A percentile compares a stretch with the other conserved stretches of the same genome.
These are phyloP conservation scores for Melanotaenia maccullochi DNA, from an alignment of 2,797 vertebrate genomes.

Conservation along the genomic window DNA sequence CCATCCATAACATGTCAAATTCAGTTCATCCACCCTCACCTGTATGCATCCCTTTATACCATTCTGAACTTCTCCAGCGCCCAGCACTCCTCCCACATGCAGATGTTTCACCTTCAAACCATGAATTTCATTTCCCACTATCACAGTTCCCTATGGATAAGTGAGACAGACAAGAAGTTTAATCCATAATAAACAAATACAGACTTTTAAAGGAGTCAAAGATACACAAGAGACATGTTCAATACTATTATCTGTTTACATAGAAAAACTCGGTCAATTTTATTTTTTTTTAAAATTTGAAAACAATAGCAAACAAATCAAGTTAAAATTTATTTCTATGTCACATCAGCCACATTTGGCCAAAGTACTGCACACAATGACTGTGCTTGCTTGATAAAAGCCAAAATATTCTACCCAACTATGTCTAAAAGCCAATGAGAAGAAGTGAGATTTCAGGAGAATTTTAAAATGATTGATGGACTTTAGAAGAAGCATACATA, in stretches of 20 bases:
- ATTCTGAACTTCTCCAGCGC: slow-evolving; percentile 89
- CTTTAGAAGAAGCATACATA: too few species aligned
- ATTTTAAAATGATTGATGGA: too few species aligned
- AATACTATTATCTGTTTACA: slow-evolving; percentile 1
- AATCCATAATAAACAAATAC: too few species aligned
- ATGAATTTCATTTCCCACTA: slow-evolving; percentile 93
- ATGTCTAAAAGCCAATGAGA: too few species aligned
- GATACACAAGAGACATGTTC: slow-evolving; percentile 2
- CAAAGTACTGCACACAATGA: too few species aligned
- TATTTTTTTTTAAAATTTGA: too few species aligned
- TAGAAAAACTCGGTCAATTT: background rate
- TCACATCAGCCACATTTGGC: too few species aligned
- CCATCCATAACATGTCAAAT: slow-evolving; percentile 3
- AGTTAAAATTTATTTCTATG: background rate
- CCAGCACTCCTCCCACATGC: slow-evolving; percentile 92
- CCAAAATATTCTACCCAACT: too few species aligned
- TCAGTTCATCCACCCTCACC: slow-evolving; percentile 76
- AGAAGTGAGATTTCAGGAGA: too few species aligned
- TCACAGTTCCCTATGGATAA: slow-evolving; percentile 88
- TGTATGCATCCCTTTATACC: slow-evolving; percentile 96
- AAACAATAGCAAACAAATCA: background rate
- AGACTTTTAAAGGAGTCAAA: slow-evolving; percentile 6
- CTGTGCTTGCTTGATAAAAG: too few species aligned
- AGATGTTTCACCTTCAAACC: slow-evolving; percentile 96
- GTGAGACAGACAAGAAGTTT: slow-evolving; percentile 1